phyloP scores from a whole-genome alignment of 2,888 invertebrate species.

The Cephalotes varians region DNA sequence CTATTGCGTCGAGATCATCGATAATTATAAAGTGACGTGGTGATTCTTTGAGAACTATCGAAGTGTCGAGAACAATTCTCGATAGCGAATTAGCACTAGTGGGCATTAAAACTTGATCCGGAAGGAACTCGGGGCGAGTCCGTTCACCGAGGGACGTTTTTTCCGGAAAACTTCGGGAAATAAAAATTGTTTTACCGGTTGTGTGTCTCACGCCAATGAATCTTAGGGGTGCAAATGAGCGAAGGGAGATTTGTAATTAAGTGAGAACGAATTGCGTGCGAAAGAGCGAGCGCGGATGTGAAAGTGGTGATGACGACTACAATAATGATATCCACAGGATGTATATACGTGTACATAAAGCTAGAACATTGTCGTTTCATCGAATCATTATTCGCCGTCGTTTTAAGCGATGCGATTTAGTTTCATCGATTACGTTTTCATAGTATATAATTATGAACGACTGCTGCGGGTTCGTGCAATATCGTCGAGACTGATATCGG shows the following conservation, averaged over 20 bases:
- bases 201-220: conserved; percentile 74
- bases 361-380: conserved; percentile 78
- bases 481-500: conserved; percentile 57
- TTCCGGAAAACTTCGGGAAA: conserved; percentile 14
- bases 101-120: conserved; percentile 65
- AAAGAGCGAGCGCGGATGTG: conserved; percentile 43
- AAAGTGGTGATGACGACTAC: conserved; percentile 56
- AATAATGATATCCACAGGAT: conserved; percentile 56
- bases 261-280: conserved; percentile 55
- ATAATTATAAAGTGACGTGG: conserved; percentile 50
- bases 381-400: conserved; percentile 75
- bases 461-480: conserved; percentile 81
- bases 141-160: conserved; percentile 7
- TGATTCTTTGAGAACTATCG: conserved; percentile 41
- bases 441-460: conserved; percentile 75
- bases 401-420: conserved; percentile 70
- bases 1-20: background rate
- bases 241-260: conserved; percentile 68
- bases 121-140: conserved; percentile 23
- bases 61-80: conserved; percentile 31
- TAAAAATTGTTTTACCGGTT: conserved; percentile 60
- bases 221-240: conserved; percentile 55
- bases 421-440: conserved; percentile 81
- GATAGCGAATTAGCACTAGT: conserved; percentile 59
- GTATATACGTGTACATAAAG: conserved; percentile 83